phyloP scores from a whole-genome alignment of 2,113 vertebrate species.

The Megalops atlanticus region DNA sequence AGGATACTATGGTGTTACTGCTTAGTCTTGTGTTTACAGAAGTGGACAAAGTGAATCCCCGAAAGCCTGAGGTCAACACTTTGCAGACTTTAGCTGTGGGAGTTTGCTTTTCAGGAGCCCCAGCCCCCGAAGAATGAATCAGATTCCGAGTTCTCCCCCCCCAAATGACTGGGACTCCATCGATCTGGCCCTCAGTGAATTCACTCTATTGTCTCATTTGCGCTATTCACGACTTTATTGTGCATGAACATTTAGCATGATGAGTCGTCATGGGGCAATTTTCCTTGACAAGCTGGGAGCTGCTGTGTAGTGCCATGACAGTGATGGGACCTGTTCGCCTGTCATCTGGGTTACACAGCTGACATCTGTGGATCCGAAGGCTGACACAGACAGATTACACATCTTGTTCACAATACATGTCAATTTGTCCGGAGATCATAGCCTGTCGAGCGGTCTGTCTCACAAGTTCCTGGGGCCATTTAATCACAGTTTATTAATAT shows the following conservation, averaged over 20 bases:
- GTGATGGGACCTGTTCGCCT: slow-evolving; percentile 42
- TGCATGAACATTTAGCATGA: not conserved
- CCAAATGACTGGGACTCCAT: not conserved
- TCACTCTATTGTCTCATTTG: not conserved
- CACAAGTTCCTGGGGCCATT: slow-evolving; percentile 58
- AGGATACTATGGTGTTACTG: not conserved
- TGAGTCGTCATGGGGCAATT: slow-evolving; percentile 4
- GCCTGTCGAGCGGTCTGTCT: slow-evolving; percentile 62
- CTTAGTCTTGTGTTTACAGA: slow-evolving; percentile 9
- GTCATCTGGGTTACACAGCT: slow-evolving; percentile 58
- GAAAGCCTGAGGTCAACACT: slow-evolving; percentile 11
- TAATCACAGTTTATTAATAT: slow-evolving; percentile 54
- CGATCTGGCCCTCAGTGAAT: not conserved
- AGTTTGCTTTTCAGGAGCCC: not conserved
- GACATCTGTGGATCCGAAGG: slow-evolving; percentile 61
- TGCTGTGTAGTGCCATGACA: slow-evolving; percentile 45
- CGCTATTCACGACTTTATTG: not conserved
- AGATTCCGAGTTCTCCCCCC: not conserved
- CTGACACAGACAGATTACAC: slow-evolving; percentile 63
- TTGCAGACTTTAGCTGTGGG: not conserved
- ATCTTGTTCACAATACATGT: too few relatives aligned
- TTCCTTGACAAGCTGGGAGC: slow-evolving; percentile 45
- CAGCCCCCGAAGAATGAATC: not conserved
- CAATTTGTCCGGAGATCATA: slow-evolving; percentile 67
- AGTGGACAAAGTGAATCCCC: slow-evolving; percentile 1